Evolutionary conservation across 1,140 invertebrate genomes (phyloP).

Genomic region (Acromyrmex heyeri): DNA sequence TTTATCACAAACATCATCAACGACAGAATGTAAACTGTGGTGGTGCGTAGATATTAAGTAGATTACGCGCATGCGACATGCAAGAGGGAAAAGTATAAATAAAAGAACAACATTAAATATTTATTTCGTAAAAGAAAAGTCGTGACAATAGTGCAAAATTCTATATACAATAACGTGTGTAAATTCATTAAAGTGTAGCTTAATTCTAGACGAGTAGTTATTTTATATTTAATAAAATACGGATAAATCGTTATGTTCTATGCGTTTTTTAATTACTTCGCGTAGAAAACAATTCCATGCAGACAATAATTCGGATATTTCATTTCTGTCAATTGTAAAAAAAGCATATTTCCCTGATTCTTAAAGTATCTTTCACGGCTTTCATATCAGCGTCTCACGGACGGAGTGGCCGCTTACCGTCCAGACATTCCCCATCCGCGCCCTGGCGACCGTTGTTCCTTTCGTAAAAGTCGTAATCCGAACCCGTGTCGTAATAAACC

Average conservation of each 20-base stretch:
- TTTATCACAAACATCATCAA: background rate
- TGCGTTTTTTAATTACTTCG: background rate
- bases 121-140: conserved; percentile 39
- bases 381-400: conserved; percentile 12
- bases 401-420: conserved; percentile 88
- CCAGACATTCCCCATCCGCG: conserved; percentile 92
- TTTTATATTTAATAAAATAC: background rate
- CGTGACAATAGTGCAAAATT: conserved; percentile 35
- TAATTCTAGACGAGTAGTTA: background rate
- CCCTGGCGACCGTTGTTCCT: conserved; percentile 90
- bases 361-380: background rate
- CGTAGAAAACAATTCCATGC: background rate
- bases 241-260: background rate
- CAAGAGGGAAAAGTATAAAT: conserved; percentile 13
- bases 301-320: background rate
- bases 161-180: conserved; percentile 8
- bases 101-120: conserved; percentile 44
- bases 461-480: conserved; percentile 96
- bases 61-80: conserved; percentile 3
- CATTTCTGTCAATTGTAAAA: background rate
- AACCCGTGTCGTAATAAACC: conserved; percentile 93
- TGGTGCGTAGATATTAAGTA: background rate
- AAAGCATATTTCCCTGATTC: background rate
- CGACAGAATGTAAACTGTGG: background rate
- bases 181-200: background rate